Conservation (phyloP, 2,888 invertebrate species). For the Lasioglossum zephyrum region DNA sequence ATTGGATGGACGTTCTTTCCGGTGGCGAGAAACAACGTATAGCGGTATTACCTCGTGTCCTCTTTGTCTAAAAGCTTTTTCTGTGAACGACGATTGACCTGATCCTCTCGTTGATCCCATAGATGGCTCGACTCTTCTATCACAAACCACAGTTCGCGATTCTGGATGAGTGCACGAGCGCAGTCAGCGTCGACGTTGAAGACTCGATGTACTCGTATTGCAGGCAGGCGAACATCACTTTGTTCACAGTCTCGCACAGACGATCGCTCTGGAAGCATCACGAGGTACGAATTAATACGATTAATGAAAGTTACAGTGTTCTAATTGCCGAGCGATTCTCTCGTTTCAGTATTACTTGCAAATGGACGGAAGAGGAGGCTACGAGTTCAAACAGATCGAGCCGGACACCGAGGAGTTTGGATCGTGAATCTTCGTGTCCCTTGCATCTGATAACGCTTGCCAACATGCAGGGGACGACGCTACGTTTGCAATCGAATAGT, state of each 20-base stretch:
- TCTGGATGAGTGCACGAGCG: conserved; percentile 99
- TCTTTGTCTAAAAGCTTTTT: background rate
- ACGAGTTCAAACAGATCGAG: conserved; percentile 94
- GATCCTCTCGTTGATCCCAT: conserved; percentile 35
- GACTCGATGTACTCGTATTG: conserved; percentile 98
- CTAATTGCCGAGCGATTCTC: conserved; percentile 17
- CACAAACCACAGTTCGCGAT: conserved; percentile 99
- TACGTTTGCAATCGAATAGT: conserved; percentile 27
- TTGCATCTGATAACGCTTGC: conserved; percentile 55
- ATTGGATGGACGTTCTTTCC: conserved; percentile 99
- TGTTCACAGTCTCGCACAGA: conserved; percentile 98
- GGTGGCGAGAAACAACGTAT: conserved; percentile 99
- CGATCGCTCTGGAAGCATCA: conserved; percentile 99
- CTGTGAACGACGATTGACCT: background rate
- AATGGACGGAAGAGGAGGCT: conserved; percentile 97
- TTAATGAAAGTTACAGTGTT: background rate
- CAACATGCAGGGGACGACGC: conserved; percentile 57
- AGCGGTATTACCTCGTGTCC: conserved; percentile 87
- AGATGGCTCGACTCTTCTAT: conserved; percentile 98
- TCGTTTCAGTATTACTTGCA: conserved; percentile 91
- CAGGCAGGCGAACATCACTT: conserved; percentile 92
- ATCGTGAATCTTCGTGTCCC: conserved; percentile 88
- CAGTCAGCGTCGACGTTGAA: conserved; percentile 99
- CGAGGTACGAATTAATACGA: conserved; percentile 86
- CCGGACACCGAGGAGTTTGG: conserved; percentile 96